Conservation (phyloP, 2,888 invertebrate species). For the Portevinia maculata region DNA sequence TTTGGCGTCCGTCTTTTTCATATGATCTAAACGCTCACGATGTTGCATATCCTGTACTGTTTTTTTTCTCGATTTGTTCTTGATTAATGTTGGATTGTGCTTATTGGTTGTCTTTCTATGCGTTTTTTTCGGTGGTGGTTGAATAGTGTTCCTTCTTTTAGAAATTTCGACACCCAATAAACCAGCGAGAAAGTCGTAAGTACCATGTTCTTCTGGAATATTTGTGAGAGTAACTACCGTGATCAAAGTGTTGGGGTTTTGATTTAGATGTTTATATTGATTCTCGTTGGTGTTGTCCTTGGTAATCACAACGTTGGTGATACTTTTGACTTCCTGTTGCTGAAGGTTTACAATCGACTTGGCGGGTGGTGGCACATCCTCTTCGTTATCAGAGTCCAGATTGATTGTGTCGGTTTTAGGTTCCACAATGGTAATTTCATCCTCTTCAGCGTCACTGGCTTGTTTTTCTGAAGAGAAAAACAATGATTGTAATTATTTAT, state of each 20-base stretch:
- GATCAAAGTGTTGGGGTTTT: not conserved
- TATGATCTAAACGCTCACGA: constrained; percentile 79
- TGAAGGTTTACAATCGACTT: constrained; percentile 11
- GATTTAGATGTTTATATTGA: not conserved
- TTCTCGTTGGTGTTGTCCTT: not conserved
- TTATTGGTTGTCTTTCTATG: constrained; percentile 81
- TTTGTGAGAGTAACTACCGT: constrained; percentile 30
- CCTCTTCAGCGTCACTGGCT: constrained; percentile 82
- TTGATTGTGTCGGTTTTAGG: constrained; percentile 82
- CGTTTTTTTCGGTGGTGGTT: constrained; percentile 78
- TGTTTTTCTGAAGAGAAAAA: constrained; percentile 79
- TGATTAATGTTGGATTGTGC: constrained; percentile 81
- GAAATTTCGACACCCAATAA: constrained; percentile 80
- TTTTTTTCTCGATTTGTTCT: no score
- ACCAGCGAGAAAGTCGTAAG: no score
- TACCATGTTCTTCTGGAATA: constrained; percentile 34
- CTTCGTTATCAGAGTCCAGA: constrained; percentile 82
- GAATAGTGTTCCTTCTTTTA: constrained; percentile 71
- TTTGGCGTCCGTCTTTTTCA: constrained; percentile 80
- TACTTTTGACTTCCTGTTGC: constrained; percentile 43
- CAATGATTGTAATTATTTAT: no score
- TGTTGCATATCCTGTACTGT: constrained; percentile 79
- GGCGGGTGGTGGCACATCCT: constrained; percentile 72
- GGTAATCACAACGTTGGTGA: constrained; percentile 69
- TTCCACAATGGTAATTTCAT: constrained; percentile 82